Evolutionary conservation across 2,113 vertebrate species (phyloP), one percentile per base, ranked within the genome.

Genomic region (Falcunculus frontatus): DNA sequence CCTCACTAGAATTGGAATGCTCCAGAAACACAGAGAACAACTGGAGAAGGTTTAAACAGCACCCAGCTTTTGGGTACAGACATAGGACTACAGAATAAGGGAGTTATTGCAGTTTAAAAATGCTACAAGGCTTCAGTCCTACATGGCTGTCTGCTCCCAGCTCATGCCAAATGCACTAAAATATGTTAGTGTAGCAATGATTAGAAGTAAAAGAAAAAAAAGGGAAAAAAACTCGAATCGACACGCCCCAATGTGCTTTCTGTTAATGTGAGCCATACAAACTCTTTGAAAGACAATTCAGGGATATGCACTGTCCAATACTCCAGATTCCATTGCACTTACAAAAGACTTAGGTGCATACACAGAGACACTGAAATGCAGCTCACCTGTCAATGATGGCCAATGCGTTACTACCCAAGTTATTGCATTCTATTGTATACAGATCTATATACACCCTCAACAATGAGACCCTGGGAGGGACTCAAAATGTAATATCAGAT

Each of bases 141-240:
- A 69, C 78, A 37, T 44, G 18, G 13, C 25, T 52, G 7, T 30
- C 11, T 39, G 6, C 12, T 82, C 7, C 56, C 65, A 69, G 6
- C 4, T 76, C 7, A 41, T 42, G 27, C 1, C 68, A 78, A 89
- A 26, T 4, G 2, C 10, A 65, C 13, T 35, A 65, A 78, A 47
- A 81, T 29, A 0, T 41, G 19, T 56, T 32, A 27, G 6, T 2
- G 0, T 7, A 69, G 1, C 3, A 23, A 13, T 15, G 7, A 5
- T 18, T 87, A 39, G 5, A 53, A 70, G 10, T 14, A 33, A 59
- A 63, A 49, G 37, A 9, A 23, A n/a, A 23, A n/a, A 39, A 39
- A 29, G 9, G 1, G 1, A 13, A 39, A 50, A 37, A 39, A 18
- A 0, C 13, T 20, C 16, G 37, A 55, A n/a, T 6, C 11, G 15